These are phyloP conservation scores for Pteria penguin DNA, from an alignment of 2,888 invertebrate species.

Conservation along the genomic window DNA sequence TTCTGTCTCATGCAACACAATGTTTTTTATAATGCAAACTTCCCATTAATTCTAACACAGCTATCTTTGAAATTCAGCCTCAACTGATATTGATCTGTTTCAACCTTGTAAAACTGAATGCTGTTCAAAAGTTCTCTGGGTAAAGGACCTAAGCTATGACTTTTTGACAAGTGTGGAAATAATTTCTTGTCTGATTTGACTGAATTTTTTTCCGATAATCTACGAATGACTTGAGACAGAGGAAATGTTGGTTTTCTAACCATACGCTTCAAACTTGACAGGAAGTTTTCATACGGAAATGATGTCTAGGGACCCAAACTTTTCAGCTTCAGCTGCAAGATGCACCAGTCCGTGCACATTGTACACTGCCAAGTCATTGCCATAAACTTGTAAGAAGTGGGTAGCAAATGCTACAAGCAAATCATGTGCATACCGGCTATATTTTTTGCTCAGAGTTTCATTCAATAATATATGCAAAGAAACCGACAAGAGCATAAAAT, in stretches of 20 bases:
- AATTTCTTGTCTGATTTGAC: background rate
- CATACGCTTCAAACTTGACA: conserved; percentile 59
- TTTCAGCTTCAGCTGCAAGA: conserved; percentile 71
- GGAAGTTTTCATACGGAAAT: conserved; percentile 76
- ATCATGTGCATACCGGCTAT: conserved; percentile 55
- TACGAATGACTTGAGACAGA: conserved; percentile 46
- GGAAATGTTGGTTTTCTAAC: conserved; percentile 50
- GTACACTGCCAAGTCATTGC: conserved; percentile 67
- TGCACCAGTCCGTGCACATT: conserved; percentile 78
- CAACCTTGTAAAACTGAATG: conserved; percentile 8
- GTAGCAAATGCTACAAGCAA: conserved; percentile 60
- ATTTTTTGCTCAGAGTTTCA: conserved; percentile 44
- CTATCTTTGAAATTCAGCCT: conserved; percentile 5
- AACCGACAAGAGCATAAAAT: conserved; percentile 59
- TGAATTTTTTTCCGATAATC: conserved; percentile 43
- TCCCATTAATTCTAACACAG: conserved; percentile 15
- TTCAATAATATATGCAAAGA: conserved; percentile 53
- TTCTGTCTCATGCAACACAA: conserved; percentile 4
- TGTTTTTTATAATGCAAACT: conserved; percentile 15
- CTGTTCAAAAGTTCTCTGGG: background rate
- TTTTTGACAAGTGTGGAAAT: conserved; percentile 11
- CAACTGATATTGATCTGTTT: conserved; percentile 6
- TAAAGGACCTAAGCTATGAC: conserved; percentile 12
- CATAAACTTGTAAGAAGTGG: conserved; percentile 68
- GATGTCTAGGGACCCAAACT: conserved; percentile 72